These are phyloP conservation scores for Cotesia vestalis DNA, from an alignment of 1,140 invertebrate species.

Conservation along the genomic window DNA sequence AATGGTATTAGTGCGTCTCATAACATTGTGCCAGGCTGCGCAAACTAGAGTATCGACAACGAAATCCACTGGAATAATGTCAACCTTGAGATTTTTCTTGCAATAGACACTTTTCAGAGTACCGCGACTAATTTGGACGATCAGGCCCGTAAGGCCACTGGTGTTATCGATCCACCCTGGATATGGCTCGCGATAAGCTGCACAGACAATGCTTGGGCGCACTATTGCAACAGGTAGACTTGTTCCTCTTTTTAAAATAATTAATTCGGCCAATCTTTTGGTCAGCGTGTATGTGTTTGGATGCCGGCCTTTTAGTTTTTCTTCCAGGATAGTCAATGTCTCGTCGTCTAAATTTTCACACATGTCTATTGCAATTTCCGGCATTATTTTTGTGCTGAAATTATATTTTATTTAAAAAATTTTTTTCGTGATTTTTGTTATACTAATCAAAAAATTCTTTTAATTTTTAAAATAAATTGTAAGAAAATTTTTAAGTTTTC, in stretches of 20 bases:
- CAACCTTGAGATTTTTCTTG: conserved; percentile 76
- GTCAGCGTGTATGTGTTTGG: conserved; percentile 91
- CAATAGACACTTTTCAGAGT: conserved; percentile 86
- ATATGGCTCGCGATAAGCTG: conserved; percentile 78
- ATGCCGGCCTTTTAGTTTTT: conserved; percentile 76
- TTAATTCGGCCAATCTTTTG: conserved; percentile 84
- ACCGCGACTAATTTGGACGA: conserved; percentile 87
- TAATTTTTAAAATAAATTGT: too few species aligned
- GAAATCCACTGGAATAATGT: conserved; percentile 91
- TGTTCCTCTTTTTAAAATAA: conserved; percentile 71
- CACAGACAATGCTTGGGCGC: conserved; percentile 89
- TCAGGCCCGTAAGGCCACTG: conserved; percentile 82
- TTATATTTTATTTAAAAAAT: conserved; percentile 23
- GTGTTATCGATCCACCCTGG: conserved; percentile 96
- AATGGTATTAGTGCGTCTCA: conserved; percentile 68
- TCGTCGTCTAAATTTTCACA: conserved; percentile 77
- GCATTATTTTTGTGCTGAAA: conserved; percentile 72
- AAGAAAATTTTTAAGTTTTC: too few species aligned
- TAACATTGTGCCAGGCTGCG: conserved; percentile 79
- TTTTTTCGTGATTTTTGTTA: not conserved
- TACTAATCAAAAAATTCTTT: not conserved
- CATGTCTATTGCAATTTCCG: conserved; percentile 75
- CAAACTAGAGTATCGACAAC: conserved; percentile 89
- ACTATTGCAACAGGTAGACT: conserved; percentile 87
- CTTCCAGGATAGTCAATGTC: conserved; percentile 72